phyloP scores from a whole-genome alignment of 2,113 vertebrate genomes.

The Oreotragus oreotragus region DNA sequence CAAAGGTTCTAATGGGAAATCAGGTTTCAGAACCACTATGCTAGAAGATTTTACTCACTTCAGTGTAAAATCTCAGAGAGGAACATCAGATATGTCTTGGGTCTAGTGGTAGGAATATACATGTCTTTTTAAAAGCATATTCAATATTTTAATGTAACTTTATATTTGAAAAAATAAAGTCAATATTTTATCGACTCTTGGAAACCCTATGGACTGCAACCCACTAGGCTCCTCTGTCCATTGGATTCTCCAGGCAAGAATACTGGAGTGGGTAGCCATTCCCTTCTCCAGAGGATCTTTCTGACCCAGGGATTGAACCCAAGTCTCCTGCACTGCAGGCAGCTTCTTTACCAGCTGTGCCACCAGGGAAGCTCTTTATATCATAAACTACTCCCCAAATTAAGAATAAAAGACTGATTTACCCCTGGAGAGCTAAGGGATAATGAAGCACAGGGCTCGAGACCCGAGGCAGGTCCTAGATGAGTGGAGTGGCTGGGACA shows the following conservation, averaged over 20 bases:
- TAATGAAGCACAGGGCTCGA: background rate
- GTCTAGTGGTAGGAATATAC: background rate
- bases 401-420: background rate
- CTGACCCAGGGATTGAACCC: background rate
- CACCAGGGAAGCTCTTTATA: background rate
- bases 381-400: background rate
- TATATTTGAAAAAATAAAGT: background rate
- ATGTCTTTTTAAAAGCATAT: background rate
- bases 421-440: background rate
- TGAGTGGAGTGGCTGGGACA: background rate
- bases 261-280: background rate
- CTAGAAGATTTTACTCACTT: background rate
- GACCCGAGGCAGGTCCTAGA: background rate
- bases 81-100: background rate
- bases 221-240: background rate
- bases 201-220: background rate
- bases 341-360: background rate
- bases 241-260: background rate
- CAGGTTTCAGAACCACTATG: background rate
- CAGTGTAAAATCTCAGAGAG: background rate
- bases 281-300: background rate
- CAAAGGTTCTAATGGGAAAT: background rate
- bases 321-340: background rate
- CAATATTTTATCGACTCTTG: background rate
- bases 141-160: constrained; percentile 20